phyloP scores from a whole-genome alignment of 1,140 invertebrate species.

The Rhagoletis pomonella region DNA sequence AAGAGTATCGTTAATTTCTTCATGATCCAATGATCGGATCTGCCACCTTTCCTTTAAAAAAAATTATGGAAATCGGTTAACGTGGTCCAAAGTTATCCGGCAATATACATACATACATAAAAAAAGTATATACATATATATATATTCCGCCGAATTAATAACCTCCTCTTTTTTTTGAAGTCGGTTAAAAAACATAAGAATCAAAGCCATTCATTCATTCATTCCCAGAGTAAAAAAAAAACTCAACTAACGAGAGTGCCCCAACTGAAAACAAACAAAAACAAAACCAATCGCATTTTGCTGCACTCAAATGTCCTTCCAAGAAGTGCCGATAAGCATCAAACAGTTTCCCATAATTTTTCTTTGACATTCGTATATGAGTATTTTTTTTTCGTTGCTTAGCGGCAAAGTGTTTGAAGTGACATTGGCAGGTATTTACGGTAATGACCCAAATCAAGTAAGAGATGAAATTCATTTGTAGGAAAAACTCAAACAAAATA shows the following conservation, averaged over 20 bases:
- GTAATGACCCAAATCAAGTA: conserved; percentile 44
- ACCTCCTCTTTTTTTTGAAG: no score
- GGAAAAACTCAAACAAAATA: not conserved
- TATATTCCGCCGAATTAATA: no score
- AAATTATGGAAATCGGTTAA: no score
- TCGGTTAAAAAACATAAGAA: no score
- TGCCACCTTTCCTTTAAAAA: no score
- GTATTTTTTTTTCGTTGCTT: not conserved
- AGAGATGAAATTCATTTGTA: not conserved
- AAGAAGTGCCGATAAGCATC: conserved; percentile 34
- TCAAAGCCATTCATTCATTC: not conserved
- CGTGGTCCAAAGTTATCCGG: no score
- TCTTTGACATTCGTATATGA: not conserved
- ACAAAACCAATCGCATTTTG: not conserved
- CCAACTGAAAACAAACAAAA: not conserved
- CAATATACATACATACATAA: no score
- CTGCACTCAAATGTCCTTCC: conserved; percentile 32
- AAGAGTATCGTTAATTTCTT: no score
- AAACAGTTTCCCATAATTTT: conserved; percentile 18
- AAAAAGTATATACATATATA: no score
- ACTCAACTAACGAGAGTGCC: not conserved
- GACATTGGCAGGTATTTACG: conserved; percentile 47
- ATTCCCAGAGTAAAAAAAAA: not conserved
- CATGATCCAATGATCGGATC: no score
- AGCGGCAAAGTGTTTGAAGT: conserved; percentile 39